Base-by-base conservation (phyloP, 1,140 invertebrate genomes). In the Lucilia sericata region DNA sequence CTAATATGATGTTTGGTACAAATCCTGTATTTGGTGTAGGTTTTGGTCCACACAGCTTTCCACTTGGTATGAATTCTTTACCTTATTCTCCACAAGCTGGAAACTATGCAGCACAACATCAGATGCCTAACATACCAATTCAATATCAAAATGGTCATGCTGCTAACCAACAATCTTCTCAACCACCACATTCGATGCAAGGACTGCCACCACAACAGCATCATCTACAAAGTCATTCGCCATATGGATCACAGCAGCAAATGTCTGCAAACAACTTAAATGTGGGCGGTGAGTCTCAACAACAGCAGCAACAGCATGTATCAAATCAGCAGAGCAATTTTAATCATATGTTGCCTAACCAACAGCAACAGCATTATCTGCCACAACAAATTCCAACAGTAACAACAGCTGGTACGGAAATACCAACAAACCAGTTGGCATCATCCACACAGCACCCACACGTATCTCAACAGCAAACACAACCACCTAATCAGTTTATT, bases 401-500 rank as follows among this genome's bases (percentile, higher is more conserved):
- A 34, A 5, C 83, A 14, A 83, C 74, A 83, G 14, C 82, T 74
- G 2, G 25, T 51, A 51, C 12, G 10, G 7, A 19, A 49, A 80
- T 80, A 17, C n/a, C n/a, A 25, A 19, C 8, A 49, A 21, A 49
- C n/a, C 76, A 49, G 17, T n/a, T 42, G 34, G 74, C 9, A 2
- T 13, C 74, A 7, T 12, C 19, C 7, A 75, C 82, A 25, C 87
- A 86, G 74, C 85, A 85, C 49, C 83, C 82, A 81, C 87, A 87
- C 21, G 25, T 84, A 19, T 85, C 82, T 34, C 85, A 84, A 75
- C 88, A 87, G n/a, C 86, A 85, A 30, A 83, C 84, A 25, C 86
- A 75, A 14, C 87, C 86, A 30, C 89, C 88, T 80, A 85, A 78
- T 17, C 88, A 87, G 34, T 86, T 87, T 85, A 87, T 86, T 55